Evolutionary conservation across 23 tunicate genomes (phyloP).

Genomic region (Styela clava): DNA sequence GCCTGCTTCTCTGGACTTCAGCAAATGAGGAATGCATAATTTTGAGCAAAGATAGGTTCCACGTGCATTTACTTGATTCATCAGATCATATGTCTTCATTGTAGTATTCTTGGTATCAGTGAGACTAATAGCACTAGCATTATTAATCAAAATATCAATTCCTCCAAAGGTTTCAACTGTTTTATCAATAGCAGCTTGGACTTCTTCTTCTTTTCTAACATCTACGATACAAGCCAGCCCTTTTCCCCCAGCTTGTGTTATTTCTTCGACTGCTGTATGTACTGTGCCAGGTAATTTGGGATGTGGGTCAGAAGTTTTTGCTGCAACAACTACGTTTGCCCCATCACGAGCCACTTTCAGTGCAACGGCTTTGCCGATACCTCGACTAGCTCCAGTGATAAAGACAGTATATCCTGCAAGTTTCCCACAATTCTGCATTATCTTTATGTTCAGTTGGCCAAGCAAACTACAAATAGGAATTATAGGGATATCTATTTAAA

Average conservation of each 20-base stretch:
- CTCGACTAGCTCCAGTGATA: conserved; percentile 56
- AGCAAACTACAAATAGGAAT: too few relatives aligned
- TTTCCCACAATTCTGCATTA: conserved; percentile 34
- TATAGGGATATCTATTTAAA: too few relatives aligned
- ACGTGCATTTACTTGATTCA: conserved; percentile 37
- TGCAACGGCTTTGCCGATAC: conserved; percentile 48
- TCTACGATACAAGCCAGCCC: conserved; percentile 36
- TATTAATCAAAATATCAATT: conserved; percentile 42
- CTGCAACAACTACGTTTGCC: conserved; percentile 48
- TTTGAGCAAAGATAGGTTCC: conserved; percentile 39
- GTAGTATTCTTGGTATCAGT: conserved; percentile 19
- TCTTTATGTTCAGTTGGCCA: too few relatives aligned
- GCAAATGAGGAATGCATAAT: conserved; percentile 15
- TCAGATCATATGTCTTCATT: conserved; percentile 40
- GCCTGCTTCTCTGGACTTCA: conserved; percentile 17
- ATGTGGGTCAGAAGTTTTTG: conserved; percentile 60
- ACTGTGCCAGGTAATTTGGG: conserved; percentile 58
- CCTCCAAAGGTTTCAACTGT: conserved; percentile 44
- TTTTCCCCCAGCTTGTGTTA: conserved; percentile 49
- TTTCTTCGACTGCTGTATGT: conserved; percentile 53
- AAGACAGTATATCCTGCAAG: conserved; percentile 49
- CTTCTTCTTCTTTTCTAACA: conserved; percentile 36
- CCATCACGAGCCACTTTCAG: conserved; percentile 52
- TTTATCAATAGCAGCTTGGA: conserved; percentile 39
- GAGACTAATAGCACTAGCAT: conserved; percentile 51